Conservation (phyloP, 2,888 invertebrate genomes). For the Scaptomyza cyrtandrae region DNA sequence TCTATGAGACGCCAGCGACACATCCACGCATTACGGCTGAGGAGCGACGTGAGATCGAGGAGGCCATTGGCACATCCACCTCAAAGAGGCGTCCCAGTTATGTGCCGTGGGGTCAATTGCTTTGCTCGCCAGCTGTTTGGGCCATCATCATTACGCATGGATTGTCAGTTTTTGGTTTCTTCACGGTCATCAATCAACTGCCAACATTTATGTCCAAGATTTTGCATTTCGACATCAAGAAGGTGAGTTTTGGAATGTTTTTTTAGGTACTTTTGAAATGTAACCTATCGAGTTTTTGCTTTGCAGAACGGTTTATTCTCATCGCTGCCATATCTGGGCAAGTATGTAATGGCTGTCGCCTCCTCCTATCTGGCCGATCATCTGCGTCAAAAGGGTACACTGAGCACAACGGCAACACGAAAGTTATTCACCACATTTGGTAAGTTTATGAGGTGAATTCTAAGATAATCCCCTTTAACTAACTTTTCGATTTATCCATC, state of each 20-base stretch:
- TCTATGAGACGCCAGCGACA: conserved; percentile 92
- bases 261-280: background rate
- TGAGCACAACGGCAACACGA: conserved; percentile 90
- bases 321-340: conserved; percentile 94
- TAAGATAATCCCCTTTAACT: background rate
- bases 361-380: conserved; percentile 91
- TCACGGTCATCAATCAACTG: conserved; percentile 94
- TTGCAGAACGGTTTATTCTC: conserved; percentile 92
- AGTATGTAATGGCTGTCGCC: conserved; percentile 91
- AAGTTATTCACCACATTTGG: conserved; percentile 89
- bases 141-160: conserved; percentile 93
- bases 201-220: conserved; percentile 94
- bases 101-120: conserved; percentile 90
- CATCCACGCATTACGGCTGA: conserved; percentile 92
- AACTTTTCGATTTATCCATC: background rate
- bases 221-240: conserved; percentile 90
- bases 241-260: conserved; percentile 84
- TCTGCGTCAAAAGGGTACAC: conserved; percentile 87
- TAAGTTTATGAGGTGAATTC: conserved; percentile 73
- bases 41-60: conserved; percentile 90
- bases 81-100: conserved; percentile 87
- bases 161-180: conserved; percentile 94
- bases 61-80: conserved; percentile 88
- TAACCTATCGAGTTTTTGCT: conserved; percentile 3
- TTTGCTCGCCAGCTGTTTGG: conserved; percentile 92